Conservation (phyloP, 1,140 invertebrate genomes). For the Anadara kagoshimensis region DNA sequence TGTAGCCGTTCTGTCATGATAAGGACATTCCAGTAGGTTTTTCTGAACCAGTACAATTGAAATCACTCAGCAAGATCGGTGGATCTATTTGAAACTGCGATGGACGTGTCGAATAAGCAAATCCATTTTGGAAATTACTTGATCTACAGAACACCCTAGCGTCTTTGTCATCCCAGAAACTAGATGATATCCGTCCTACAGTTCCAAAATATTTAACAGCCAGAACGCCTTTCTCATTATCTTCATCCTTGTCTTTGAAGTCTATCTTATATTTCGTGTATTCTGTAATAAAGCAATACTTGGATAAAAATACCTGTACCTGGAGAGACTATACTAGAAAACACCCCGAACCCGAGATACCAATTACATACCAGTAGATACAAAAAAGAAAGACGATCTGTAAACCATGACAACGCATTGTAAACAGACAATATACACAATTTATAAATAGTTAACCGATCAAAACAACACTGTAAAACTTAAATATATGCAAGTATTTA, state of each 20-base stretch:
- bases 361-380: background rate
- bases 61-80: conserved; percentile 43
- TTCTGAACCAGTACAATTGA: conserved; percentile 57
- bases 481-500: too few relatives aligned
- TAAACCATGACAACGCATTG: too few relatives aligned
- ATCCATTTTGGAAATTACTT: conserved; percentile 45
- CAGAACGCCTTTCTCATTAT: conserved; percentile 30
- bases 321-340: background rate
- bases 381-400: too few relatives aligned
- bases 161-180: conserved; percentile 60
- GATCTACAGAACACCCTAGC: conserved; percentile 56
- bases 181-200: conserved; percentile 57
- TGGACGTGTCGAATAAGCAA: conserved; percentile 53
- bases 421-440: too few relatives aligned
- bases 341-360: background rate
- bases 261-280: conserved; percentile 45
- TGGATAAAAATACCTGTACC: conserved; percentile 1
- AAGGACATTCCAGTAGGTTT: conserved; percentile 44
- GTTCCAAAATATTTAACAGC: conserved; percentile 50
- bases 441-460: too few relatives aligned
- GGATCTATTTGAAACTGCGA: conserved; percentile 24
- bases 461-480: too few relatives aligned
- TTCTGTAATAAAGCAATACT: conserved; percentile 25
- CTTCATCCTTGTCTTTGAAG: conserved; percentile 26
- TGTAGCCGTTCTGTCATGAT: conserved; percentile 32